Conservation (phyloP, 2,113 vertebrate species). For the Strix aluco region DNA sequence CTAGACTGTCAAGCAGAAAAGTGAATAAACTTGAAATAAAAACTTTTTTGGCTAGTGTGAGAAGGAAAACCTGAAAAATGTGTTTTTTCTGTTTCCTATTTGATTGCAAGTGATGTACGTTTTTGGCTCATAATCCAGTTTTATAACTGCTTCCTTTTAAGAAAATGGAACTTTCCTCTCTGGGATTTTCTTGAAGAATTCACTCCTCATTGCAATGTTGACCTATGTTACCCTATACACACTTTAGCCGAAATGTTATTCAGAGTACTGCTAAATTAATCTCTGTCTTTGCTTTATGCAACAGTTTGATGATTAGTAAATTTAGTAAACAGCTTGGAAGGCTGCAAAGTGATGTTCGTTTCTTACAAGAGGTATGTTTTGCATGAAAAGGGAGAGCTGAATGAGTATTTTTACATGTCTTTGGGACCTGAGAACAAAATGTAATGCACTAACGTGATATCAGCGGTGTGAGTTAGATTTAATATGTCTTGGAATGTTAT, state of each 20-base stretch:
- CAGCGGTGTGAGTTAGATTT: neutral
- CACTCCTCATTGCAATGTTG: neutral
- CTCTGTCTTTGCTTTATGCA: neutral
- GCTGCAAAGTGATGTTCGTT: neutral
- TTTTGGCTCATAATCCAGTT: neutral
- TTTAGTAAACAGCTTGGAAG: neutral
- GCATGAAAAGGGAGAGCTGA: neutral
- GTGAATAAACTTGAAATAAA: neutral
- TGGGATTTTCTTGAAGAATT: neutral
- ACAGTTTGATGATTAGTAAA: neutral
- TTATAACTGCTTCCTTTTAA: neutral
- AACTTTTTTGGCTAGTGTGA: neutral
- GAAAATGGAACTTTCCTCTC: neutral
- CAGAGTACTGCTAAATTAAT: neutral
- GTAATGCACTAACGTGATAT: fast-evolving
- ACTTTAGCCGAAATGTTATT: neutral
- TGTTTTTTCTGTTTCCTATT: neutral
- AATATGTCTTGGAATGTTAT: neutral
- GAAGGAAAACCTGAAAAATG: neutral
- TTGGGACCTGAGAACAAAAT: neutral
- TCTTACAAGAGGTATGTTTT: neutral
- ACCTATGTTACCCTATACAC: neutral
- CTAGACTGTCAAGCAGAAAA: neutral
- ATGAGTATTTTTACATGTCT: neutral
- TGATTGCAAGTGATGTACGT: neutral